A percentile compares a stretch with the other conserved stretches of the same genome.
phyloP scores from a whole-genome alignment of 2,113 vertebrate species.

The Mirza zaza region DNA sequence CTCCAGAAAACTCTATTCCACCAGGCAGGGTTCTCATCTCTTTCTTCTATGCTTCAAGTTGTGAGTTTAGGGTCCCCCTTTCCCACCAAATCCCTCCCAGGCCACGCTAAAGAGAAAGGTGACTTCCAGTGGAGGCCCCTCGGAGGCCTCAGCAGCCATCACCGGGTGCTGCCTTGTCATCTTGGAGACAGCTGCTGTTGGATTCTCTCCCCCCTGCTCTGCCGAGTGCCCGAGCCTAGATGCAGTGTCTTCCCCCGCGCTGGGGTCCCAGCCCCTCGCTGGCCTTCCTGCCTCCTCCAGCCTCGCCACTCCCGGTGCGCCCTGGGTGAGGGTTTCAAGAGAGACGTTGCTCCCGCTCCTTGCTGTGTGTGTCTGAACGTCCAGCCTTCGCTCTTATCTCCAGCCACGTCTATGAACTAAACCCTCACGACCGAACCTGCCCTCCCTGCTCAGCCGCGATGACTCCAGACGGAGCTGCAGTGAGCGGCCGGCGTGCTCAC shows the following conservation, averaged over 20 bases:
- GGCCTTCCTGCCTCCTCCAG: not conserved
- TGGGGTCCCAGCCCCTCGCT: not conserved
- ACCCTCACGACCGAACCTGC: not conserved
- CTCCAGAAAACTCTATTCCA: not conserved
- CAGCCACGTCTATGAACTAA: not conserved
- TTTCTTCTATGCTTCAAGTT: not conserved
- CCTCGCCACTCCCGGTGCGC: not conserved
- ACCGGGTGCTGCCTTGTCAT: not conserved
- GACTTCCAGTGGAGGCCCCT: not conserved
- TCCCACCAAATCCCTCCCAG: not conserved
- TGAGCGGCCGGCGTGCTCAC: not conserved
- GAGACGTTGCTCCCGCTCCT: not conserved
- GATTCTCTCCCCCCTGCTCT: not conserved
- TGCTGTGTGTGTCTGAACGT: rapidly evolving
- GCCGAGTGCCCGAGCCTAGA: too few species aligned
- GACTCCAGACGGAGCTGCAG: too few species aligned
- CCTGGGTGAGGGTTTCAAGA: not conserved
- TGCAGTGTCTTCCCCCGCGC: not conserved
- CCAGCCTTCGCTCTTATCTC: not conserved
- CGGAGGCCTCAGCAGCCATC: not conserved
- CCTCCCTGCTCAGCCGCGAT: not conserved
- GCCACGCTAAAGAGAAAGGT: not conserved
- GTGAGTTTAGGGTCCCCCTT: not conserved
- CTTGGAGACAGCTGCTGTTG: not conserved
- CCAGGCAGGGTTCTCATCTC: not conserved